A percentile compares a stretch with the other conserved stretches of the same genome.
These are phyloP conservation scores for Myotis daubentonii DNA, from an alignment of 2,797 vertebrate genomes.

Conservation along the genomic window DNA sequence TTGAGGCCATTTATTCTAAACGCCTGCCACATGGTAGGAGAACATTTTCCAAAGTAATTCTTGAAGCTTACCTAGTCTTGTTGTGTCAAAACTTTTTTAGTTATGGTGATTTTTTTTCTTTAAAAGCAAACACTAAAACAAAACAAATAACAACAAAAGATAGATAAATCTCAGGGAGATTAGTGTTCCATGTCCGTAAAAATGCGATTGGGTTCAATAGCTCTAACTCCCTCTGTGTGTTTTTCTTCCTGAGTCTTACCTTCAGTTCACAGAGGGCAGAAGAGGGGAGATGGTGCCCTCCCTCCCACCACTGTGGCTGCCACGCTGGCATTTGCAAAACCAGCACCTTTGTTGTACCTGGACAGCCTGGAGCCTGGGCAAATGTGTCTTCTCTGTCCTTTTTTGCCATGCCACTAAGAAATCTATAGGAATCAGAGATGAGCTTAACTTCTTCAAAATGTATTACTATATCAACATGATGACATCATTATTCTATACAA, in stretches of 20 bases:
- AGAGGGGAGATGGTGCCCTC: background rate
- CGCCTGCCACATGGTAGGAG: background rate
- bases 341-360: fast-evolving
- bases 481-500: background rate
- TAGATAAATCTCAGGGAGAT: background rate
- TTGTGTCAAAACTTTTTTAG: background rate
- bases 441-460: background rate
- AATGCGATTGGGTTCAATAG: background rate
- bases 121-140: background rate
- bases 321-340: background rate
- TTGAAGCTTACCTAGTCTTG: background rate
- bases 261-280: background rate
- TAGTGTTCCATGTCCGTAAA: background rate
- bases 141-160: background rate
- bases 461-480: background rate
- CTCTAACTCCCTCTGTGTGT: background rate
- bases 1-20: background rate
- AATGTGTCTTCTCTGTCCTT: fast-evolving
- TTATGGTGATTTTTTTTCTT: background rate
- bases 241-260: background rate
- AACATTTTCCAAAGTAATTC: background rate
- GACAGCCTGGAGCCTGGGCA: background rate
- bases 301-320: no score
- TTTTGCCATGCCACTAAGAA: background rate
- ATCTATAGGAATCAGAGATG: background rate